These are phyloP conservation scores for Crenuchus spilurus DNA, from an alignment of 2,797 vertebrate species.

Conservation along the genomic window DNA sequence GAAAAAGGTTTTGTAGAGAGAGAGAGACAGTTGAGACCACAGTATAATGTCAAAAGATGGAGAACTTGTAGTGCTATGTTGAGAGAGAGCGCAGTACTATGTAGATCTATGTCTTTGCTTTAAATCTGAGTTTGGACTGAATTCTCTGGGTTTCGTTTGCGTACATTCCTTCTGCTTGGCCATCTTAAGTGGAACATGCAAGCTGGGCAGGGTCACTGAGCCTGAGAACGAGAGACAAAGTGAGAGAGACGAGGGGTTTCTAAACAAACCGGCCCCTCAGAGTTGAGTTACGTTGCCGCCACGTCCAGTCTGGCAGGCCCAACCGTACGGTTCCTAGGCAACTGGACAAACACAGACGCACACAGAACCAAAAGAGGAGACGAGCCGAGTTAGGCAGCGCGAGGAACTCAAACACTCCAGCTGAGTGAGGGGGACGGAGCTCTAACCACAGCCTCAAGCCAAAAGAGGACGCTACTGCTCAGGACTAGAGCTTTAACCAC, in stretches of 20 bases:
- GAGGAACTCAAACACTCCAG: constrained; percentile 3
- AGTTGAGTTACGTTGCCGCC: constrained; percentile 13
- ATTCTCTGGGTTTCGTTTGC: background rate
- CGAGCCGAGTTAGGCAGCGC: background rate
- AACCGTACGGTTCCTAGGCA: constrained; percentile 39
- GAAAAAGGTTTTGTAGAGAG: background rate
- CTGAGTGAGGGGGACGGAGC: background rate
- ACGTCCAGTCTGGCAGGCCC: constrained; percentile 31
- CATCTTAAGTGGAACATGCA: background rate
- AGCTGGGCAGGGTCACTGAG: background rate
- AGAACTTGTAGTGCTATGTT: no score
- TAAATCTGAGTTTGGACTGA: background rate
- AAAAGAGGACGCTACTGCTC: background rate
- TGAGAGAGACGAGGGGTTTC: constrained; percentile 28
- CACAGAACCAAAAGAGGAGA: constrained; percentile 2
- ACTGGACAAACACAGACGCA: constrained; percentile 36
- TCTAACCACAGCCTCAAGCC: background rate
- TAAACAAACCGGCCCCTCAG: constrained; percentile 35
- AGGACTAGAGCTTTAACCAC: background rate
- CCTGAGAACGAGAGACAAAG: background rate
- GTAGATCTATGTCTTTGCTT: background rate
- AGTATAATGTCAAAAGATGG: no score
- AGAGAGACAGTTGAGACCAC: background rate
- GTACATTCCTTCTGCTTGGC: background rate
- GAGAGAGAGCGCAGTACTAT: background rate